A percentile compares a stretch with the other conserved stretches of the same genome.
Conservation (phyloP, 2,113 vertebrate species). For the Taxidea taxus region DNA sequence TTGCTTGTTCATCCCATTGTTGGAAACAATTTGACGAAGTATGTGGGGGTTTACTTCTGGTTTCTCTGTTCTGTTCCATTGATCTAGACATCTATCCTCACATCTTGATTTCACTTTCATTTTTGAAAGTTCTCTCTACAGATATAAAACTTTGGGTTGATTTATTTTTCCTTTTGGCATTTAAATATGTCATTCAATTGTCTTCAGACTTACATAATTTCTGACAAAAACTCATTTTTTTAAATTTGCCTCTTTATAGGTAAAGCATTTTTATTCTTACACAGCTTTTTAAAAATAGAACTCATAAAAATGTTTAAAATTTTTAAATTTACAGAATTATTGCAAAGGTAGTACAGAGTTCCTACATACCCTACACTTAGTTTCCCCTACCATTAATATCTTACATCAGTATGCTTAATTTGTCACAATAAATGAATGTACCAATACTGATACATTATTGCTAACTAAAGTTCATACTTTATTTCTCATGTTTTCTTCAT, state of each 20-base stretch:
- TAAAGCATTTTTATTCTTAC: neutral
- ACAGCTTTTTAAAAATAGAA: neutral
- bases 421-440: neutral
- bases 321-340: neutral
- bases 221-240: conserved; percentile 3
- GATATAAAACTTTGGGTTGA: neutral
- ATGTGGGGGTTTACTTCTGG: neutral
- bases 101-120: neutral
- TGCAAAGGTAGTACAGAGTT: neutral
- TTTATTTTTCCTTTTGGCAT: neutral
- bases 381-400: neutral
- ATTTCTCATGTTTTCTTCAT: neutral
- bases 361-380: neutral
- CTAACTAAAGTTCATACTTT: neutral
- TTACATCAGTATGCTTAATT: neutral
- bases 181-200: neutral
- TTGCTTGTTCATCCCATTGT: rapidly evolving
- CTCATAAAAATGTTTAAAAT: neutral
- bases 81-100: neutral
- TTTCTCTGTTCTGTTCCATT: neutral
- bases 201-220: neutral
- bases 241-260: neutral
- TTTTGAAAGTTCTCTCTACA: neutral
- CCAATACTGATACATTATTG: neutral
- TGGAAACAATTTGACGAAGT: neutral